These are phyloP conservation scores for Todiramphus saurophagus DNA, from an alignment of 2,113 vertebrate species.

Conservation along the genomic window DNA sequence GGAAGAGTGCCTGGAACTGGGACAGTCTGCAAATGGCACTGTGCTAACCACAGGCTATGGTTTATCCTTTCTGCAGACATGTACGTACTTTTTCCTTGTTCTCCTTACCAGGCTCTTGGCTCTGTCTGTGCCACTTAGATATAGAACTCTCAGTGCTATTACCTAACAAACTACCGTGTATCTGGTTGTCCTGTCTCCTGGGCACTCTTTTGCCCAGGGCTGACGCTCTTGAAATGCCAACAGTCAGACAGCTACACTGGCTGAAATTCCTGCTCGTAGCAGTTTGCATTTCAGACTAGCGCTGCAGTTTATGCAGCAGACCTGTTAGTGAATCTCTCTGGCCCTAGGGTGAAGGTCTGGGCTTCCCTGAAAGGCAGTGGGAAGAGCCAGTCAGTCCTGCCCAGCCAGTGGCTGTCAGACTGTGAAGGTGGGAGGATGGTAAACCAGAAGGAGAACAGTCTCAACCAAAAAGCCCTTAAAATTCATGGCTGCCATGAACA, in stretches of 20 bases:
- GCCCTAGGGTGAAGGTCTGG: conserved; percentile 34
- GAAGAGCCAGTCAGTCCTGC: conserved; percentile 49
- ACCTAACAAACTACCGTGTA: not conserved
- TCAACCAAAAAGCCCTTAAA: not conserved
- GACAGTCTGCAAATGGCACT: not conserved
- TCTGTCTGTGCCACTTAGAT: not conserved
- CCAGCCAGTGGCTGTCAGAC: conserved; percentile 20
- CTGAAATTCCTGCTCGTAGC: not conserved
- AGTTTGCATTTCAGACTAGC: conserved; percentile 35
- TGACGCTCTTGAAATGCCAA: not conserved
- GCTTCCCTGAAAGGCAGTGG: not conserved
- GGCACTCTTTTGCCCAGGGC: not conserved
- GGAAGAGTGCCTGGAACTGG: not conserved
- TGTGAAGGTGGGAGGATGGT: not conserved
- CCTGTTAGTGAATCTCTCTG: conserved; percentile 7
- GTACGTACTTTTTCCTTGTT: not conserved
- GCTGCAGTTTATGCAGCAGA: not conserved
- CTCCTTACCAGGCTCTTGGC: not conserved
- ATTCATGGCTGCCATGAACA: not conserved
- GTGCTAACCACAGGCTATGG: not conserved
- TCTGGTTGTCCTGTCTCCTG: conserved; percentile 11
- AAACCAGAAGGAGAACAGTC: conserved; percentile 1
- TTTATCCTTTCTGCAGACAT: not conserved
- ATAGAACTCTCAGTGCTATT: not conserved
- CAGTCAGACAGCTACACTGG: not conserved